Evolutionary conservation across 1,140 invertebrate genomes (phyloP), one percentile per base, ranked within the genome.

Genomic region (Macrotrachela quadricornifera): DNA sequence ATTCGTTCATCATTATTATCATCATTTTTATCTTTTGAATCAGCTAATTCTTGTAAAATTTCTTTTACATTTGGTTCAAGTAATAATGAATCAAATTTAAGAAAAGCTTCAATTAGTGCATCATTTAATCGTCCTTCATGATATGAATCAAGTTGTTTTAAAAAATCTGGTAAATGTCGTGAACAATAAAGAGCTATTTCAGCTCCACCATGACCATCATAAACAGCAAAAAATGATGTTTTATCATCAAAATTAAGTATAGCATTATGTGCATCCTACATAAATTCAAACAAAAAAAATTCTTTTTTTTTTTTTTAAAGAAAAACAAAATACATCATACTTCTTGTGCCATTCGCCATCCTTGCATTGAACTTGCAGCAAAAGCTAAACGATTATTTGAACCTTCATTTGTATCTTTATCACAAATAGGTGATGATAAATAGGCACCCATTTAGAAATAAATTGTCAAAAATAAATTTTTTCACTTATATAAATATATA

Each of bases 251-350:
- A 92, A 53, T 86, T 76, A 55, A 87, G 70, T 57, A 85, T 79
- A 59, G 80, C 81, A 68, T 91, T 91, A 65, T 95, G 88, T 36
- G 90, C 85, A 79, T 96, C 91, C 90, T 96, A 61, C n/a, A n/a
- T n/a, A n/a, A n/a, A n/a, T n/a, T n/a, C n/a, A n/a, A 56, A 72
- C 70, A 58, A 54, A 58, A 58, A 50, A 50, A 50, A 56, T 49
- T 48, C 21, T 1, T 51, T 43, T 40, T 54, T 49, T 36, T 30
- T 50, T 50, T 52, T 46, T 21, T 40, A 43, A 36, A 16, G 43
- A 44, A 6, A 17, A 45, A 44, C 30, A 36, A 18, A 15, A 17
- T 16, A 18, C 15, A 49, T 21, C 41, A 51, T 77, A 94, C 90
- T 80, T 96, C 90, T 76, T 95, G 90, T 61, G 78, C 81, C 62